Evolutionary conservation across 1,140 invertebrate genomes (phyloP).

Genomic region (Drosophila mauritiana): DNA sequence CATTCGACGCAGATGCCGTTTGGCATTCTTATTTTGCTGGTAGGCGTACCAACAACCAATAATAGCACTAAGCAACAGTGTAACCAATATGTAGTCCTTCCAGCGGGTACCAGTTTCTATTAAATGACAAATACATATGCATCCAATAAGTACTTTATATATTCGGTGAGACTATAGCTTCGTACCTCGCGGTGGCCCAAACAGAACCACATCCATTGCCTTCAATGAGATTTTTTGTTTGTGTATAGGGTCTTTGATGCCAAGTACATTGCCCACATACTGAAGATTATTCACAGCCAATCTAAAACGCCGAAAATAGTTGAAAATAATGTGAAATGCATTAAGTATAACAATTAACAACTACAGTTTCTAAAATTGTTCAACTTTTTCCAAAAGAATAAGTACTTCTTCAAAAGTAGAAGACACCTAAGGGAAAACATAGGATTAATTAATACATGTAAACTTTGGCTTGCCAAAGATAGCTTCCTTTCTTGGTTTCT

Average conservation of each 20-base stretch:
- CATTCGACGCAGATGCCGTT: constrained; percentile 94
- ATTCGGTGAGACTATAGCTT: not conserved
- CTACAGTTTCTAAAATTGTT: not conserved
- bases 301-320: constrained; percentile 85
- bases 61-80: constrained; percentile 92
- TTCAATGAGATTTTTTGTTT: constrained; percentile 98
- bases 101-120: constrained; percentile 88
- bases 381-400: too few relatives aligned
- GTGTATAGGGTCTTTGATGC: constrained; percentile 98
- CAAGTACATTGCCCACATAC: constrained; percentile 93
- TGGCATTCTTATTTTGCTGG: constrained; percentile 94
- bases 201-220: constrained; percentile 98
- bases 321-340: too few relatives aligned
- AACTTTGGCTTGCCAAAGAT: constrained; percentile 2
- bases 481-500: not conserved
- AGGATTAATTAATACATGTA: not conserved
- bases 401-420: too few relatives aligned
- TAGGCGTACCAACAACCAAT: constrained; percentile 96
- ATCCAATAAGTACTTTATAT: not conserved
- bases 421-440: too few relatives aligned
- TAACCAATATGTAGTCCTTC: constrained; percentile 95
- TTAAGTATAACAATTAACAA: too few relatives aligned
- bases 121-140: not conserved
- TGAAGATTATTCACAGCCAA: constrained; percentile 96
- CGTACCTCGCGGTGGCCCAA: constrained; percentile 98